phyloP scores from a whole-genome alignment of 2,888 invertebrate genomes.

The Drosophila rellima region DNA sequence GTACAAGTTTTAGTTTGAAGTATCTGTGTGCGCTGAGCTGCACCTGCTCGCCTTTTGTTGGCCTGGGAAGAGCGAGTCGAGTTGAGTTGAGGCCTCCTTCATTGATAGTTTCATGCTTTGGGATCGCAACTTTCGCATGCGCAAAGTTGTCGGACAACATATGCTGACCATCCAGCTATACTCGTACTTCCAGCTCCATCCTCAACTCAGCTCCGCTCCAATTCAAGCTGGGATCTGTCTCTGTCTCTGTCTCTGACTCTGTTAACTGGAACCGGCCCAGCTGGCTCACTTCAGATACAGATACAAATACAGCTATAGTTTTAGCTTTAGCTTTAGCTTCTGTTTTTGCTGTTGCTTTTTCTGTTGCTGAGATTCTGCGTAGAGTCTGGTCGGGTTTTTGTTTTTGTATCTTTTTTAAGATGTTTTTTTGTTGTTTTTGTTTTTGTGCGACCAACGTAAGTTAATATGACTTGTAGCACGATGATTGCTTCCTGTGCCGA shows the following conservation, averaged over 20 bases:
- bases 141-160: slow-evolving; percentile 75
- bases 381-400: slow-evolving; percentile 26
- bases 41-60: slow-evolving; percentile 78
- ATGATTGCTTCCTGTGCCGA: slow-evolving; percentile 80
- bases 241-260: not conserved
- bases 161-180: slow-evolving; percentile 60
- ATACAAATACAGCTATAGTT: slow-evolving; percentile 32
- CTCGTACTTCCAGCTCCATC: slow-evolving; percentile 36
- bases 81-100: slow-evolving; percentile 58
- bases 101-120: slow-evolving; percentile 75
- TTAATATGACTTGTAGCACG: slow-evolving; percentile 82
- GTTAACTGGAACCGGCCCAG: slow-evolving; percentile 57
- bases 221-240: slow-evolving; percentile 38
- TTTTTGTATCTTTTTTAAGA: slow-evolving; percentile 21
- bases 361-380: slow-evolving; percentile 77
- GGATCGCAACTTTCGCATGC: slow-evolving; percentile 73
- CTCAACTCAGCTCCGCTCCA: slow-evolving; percentile 9
- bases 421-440: slow-evolving; percentile 29
- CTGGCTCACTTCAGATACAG: slow-evolving; percentile 66
- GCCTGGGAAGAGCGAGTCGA: slow-evolving; percentile 47
- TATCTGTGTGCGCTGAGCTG: slow-evolving; percentile 39
- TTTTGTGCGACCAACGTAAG: slow-evolving; percentile 70
- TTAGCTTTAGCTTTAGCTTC: slow-evolving; percentile 56
- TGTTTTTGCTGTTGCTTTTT: slow-evolving; percentile 73
- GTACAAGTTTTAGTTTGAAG: slow-evolving; percentile 25